Base-by-base conservation (phyloP, 2,888 invertebrate genomes). In the Axea sp. region DNA sequence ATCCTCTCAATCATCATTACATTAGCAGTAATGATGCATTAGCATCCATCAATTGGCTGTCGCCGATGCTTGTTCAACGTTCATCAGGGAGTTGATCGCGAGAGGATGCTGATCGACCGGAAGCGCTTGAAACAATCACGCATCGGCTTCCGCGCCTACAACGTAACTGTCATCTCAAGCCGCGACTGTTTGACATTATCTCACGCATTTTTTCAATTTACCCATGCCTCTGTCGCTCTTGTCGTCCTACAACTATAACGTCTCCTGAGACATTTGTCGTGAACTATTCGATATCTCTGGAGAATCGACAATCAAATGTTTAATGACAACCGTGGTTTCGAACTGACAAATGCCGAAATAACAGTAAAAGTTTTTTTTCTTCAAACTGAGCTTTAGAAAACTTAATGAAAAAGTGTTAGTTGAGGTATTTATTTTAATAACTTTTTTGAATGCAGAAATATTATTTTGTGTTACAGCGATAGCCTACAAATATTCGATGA, bases 1-100 rank as follows among this genome's bases (percentile, higher is more conserved):
- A 81, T 83, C 81, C 84, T 81, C 82, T 83, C 83, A 81, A 84
- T 84, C 83, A 84, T 82, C 81, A 80, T 82, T 82, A 82, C 81
- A 84, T 83, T 80, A 82, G 75, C 81, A 77, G 78, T 82, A 82
- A 83, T 82, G 81, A 82, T 80, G 80, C 79, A 84, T 84, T 83
- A 83, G 80, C 82, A 81, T 84, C 81, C 81, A 83, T 82, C 83
- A 82, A 84, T 82, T 80, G 78, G 78, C 80, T 83, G 83, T 82
- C 82, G 80, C 79, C 80, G 78, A 82, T 80, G 80, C 76, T 80
- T 77, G 80, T 79, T 71, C 76, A 68, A 73, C 76, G 77, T 76
- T 76, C 78, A 76, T 73, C 77, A 73, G 78, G 74, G 76, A 75
- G 75, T 73, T 69, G 71, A 79, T 79, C 77, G 75, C 77, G 77